Evolutionary conservation across 2,888 invertebrate species (phyloP).

Genomic region (Volucella bombylans): DNA sequence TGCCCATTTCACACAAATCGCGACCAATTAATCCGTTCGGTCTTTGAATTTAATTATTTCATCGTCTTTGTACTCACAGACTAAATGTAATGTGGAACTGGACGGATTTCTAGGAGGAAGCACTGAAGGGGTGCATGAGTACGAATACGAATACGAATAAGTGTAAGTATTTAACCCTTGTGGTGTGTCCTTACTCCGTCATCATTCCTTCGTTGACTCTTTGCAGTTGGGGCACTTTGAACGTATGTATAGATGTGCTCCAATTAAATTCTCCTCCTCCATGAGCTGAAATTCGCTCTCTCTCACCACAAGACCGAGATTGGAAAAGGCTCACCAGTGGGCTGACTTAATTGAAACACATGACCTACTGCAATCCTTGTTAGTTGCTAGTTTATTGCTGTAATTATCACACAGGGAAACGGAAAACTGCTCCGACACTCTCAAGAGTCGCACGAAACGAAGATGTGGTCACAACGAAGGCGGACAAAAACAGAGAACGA

Average conservation of each 20-base stretch:
- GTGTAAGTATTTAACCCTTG: constrained; percentile 46
- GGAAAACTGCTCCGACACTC: constrained; percentile 64
- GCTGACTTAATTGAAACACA: constrained; percentile 72
- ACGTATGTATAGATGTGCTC: constrained; percentile 21
- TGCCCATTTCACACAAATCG: constrained; percentile 68
- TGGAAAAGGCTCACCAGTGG: constrained; percentile 51
- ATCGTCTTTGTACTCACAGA: constrained; percentile 41
- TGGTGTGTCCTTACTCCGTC: constrained; percentile 48
- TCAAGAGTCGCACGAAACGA: constrained; percentile 9
- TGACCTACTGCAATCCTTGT: constrained; percentile 73
- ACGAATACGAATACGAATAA: background rate
- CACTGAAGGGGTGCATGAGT: background rate
- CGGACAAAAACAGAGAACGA: constrained; percentile 6
- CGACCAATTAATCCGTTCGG: constrained; percentile 71
- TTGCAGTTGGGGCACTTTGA: background rate
- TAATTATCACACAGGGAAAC: constrained; percentile 67
- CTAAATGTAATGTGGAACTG: background rate
- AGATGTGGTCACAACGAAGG: constrained; percentile 24
- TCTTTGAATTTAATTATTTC: constrained; percentile 72
- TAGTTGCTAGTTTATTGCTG: constrained; percentile 72
- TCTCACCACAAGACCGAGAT: constrained; percentile 8
- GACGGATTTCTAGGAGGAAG: constrained; percentile 5
- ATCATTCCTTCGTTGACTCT: constrained; percentile 21
- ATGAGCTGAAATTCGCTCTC: background rate
- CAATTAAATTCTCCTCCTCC: constrained; percentile 56